A percentile compares a stretch with the other conserved stretches of the same genome.
These are phyloP conservation scores for Antechinus flavipes DNA, from an alignment of 2,113 vertebrate species.

Conservation along the genomic window DNA sequence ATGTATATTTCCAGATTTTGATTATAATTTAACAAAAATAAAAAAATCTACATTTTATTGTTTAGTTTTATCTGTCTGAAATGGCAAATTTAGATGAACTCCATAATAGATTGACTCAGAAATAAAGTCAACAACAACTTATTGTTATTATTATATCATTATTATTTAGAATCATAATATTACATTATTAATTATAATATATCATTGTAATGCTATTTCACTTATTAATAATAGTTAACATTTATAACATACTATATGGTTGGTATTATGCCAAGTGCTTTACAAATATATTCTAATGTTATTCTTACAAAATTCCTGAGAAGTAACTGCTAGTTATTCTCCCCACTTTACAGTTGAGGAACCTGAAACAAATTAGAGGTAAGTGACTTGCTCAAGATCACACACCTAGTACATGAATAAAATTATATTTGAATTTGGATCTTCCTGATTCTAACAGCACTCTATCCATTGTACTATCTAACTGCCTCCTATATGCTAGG, in stretches of 20 bases:
- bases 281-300: too few species aligned
- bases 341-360: too few species aligned
- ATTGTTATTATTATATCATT: neutral
- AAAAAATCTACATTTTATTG: neutral
- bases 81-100: neutral
- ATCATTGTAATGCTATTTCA: neutral
- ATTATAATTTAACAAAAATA: neutral
- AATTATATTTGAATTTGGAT: neutral
- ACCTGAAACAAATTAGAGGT: too few species aligned
- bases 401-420: too few species aligned
- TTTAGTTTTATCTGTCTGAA: neutral
- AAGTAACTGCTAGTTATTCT: too few species aligned
- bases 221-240: neutral
- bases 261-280: neutral
- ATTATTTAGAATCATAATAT: too few species aligned
- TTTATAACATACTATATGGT: neutral
- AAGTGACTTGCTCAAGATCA: too few species aligned
- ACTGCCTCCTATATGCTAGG: neutral
- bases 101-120: neutral
- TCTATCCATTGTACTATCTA: neutral
- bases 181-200: neutral
- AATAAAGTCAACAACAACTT: neutral
- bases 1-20: neutral
- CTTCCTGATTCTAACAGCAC: neutral
- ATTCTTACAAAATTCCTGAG: too few species aligned